phyloP scores from a whole-genome alignment of 2,888 invertebrate genomes.

The Graphium colonna region DNA sequence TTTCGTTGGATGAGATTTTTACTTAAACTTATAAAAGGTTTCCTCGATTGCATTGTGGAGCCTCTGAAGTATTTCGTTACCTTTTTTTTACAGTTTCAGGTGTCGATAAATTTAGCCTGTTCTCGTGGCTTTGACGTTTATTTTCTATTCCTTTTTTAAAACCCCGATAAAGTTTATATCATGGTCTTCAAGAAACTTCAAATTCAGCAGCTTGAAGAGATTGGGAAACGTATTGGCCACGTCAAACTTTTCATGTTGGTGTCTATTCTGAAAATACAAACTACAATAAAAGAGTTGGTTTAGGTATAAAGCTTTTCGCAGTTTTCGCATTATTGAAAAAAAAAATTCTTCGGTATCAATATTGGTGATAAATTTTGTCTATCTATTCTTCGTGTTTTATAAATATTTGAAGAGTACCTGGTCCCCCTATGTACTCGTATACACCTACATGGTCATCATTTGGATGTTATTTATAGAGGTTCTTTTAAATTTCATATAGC shows the following conservation, averaged over 20 bases:
- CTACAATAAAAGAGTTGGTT: conserved; percentile 52
- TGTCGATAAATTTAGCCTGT: conserved; percentile 37
- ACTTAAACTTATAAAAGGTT: conserved; percentile 40
- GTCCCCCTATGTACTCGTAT: conserved; percentile 43
- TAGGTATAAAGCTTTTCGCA: conserved; percentile 51
- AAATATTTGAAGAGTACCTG: conserved; percentile 54
- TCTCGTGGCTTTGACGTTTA: conserved; percentile 32
- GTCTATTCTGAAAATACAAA: conserved; percentile 65
- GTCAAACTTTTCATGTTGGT: conserved; percentile 39
- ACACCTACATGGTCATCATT: conserved; percentile 43
- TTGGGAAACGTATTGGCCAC: conserved; percentile 38
- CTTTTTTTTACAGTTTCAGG: conserved; percentile 33
- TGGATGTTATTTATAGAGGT: conserved; percentile 44
- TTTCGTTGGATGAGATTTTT: conserved; percentile 44
- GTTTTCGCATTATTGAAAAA: conserved; percentile 53
- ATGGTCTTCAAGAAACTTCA: conserved; percentile 47
- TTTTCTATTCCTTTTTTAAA: conserved; percentile 44
- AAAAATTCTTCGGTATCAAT: conserved; percentile 56
- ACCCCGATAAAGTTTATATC: conserved; percentile 53
- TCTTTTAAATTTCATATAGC: conserved; percentile 46
- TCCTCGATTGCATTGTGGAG: conserved; percentile 44
- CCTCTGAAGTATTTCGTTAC: conserved; percentile 43
- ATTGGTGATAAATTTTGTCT: conserved; percentile 59
- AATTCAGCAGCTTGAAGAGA: conserved; percentile 39
- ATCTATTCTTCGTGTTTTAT: conserved; percentile 53